Conservation (phyloP, 2,113 vertebrate genomes). For the Triplophysa rosa region DNA sequence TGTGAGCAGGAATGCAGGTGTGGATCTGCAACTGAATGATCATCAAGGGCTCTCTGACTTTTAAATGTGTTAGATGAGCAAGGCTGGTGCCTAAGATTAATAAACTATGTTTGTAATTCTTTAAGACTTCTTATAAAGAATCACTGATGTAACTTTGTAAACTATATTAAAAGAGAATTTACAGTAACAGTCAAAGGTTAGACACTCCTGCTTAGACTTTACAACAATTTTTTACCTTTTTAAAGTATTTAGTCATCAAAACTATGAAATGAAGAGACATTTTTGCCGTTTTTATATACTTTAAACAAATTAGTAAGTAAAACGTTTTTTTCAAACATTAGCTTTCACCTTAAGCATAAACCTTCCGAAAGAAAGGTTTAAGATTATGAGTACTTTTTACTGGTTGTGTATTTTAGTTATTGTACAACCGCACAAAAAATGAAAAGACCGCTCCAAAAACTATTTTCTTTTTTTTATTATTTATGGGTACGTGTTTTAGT, state of each 20-base stretch:
- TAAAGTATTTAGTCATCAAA: too few relatives aligned
- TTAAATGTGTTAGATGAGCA: neutral
- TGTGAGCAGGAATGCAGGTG: constrained; percentile 10
- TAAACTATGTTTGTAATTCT: neutral
- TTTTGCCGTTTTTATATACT: too few relatives aligned
- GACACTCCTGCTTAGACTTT: neutral
- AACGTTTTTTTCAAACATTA: neutral
- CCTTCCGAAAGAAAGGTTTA: neutral
- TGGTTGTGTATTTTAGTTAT: neutral
- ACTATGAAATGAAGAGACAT: neutral
- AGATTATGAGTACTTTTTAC: neutral
- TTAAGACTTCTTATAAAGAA: neutral
- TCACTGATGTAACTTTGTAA: neutral
- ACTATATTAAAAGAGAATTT: neutral
- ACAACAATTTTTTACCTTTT: too few relatives aligned
- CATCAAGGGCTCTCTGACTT: neutral
- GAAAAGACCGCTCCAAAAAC: too few relatives aligned
- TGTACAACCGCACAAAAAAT: too few relatives aligned
- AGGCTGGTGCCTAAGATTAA: neutral
- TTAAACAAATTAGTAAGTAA: too few relatives aligned
- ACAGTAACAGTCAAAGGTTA: too few relatives aligned
- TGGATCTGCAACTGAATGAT: neutral
- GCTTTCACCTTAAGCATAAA: neutral
- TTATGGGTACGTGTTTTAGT: neutral
- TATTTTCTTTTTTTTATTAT: too few relatives aligned